Evolutionary conservation across 2,797 vertebrate species (phyloP).

Genomic region (Myripristis jacobus): DNA sequence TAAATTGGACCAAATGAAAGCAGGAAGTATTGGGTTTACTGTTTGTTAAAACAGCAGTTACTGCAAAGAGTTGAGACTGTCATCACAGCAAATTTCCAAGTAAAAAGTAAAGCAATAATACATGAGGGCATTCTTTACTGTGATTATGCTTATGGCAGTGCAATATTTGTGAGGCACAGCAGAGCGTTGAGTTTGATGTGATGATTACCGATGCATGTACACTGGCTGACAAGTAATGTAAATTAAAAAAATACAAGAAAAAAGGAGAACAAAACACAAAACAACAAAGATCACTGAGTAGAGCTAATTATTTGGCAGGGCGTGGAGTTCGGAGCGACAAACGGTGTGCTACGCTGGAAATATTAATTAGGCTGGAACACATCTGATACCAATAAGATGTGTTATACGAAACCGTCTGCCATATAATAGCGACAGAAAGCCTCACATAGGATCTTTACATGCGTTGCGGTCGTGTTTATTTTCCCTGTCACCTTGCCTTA

Average conservation of each 20-base stretch:
- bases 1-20: conserved; percentile 70
- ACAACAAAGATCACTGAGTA: background rate
- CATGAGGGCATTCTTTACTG: background rate
- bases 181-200: conserved; percentile 57
- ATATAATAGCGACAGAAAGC: conserved; percentile 11
- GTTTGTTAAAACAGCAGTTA: conserved; percentile 45
- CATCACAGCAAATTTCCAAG: conserved; percentile 65
- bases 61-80: conserved; percentile 54
- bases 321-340: background rate
- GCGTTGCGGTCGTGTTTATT: conserved; percentile 18
- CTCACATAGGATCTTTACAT: conserved; percentile 13
- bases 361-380: background rate
- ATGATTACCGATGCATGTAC: conserved; percentile 16
- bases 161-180: conserved; percentile 48
- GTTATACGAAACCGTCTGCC: background rate
- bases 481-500: conserved; percentile 43
- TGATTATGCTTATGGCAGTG: conserved; percentile 45
- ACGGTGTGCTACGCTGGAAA: background rate
- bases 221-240: conserved; percentile 15
- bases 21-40: conserved; percentile 40
- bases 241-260: background rate
- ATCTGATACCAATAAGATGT: background rate
- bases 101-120: conserved; percentile 44
- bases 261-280: background rate
- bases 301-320: background rate